These are phyloP conservation scores for Amphibalanus amphitrite DNA, from an alignment of 1,140 invertebrate genomes.

Conservation along the genomic window DNA sequence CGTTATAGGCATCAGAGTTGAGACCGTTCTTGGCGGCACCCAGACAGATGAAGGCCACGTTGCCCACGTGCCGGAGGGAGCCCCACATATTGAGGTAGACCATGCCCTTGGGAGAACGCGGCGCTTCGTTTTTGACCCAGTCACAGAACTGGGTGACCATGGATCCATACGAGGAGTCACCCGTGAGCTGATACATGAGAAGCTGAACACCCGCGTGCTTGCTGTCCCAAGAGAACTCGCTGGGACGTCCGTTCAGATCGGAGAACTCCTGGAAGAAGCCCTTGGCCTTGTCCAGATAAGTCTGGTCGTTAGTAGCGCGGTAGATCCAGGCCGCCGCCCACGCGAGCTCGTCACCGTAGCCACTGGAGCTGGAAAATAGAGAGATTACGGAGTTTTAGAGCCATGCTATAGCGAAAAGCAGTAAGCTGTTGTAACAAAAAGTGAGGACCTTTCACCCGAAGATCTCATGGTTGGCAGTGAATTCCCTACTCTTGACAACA, in stretches of 20 bases:
- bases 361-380: slow-evolving; percentile 25
- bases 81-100: slow-evolving; percentile 12
- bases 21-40: slow-evolving; percentile 30
- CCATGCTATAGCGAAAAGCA: too few relatives aligned
- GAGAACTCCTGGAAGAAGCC: slow-evolving; percentile 33
- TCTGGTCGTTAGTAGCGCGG: slow-evolving; percentile 27
- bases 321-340: slow-evolving; percentile 45
- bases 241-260: slow-evolving; percentile 22
- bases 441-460: too few relatives aligned
- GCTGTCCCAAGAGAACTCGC: slow-evolving; percentile 12
- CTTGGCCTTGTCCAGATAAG: slow-evolving; percentile 16
- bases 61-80: slow-evolving; percentile 9
- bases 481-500: too few relatives aligned
- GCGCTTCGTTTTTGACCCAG: slow-evolving; percentile 12
- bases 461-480: too few relatives aligned
- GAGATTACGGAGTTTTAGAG: too few relatives aligned
- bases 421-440: neutral
- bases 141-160: slow-evolving; percentile 11
- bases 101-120: slow-evolving; percentile 8
- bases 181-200: slow-evolving; percentile 8
- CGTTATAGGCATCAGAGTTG: slow-evolving; percentile 22
- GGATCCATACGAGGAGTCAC: slow-evolving; percentile 4
- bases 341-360: slow-evolving; percentile 40
- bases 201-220: slow-evolving; percentile 10
- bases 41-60: slow-evolving; percentile 11